These are phyloP conservation scores for Ephestia elutella DNA, from an alignment of 1,140 invertebrate species.

Conservation along the genomic window DNA sequence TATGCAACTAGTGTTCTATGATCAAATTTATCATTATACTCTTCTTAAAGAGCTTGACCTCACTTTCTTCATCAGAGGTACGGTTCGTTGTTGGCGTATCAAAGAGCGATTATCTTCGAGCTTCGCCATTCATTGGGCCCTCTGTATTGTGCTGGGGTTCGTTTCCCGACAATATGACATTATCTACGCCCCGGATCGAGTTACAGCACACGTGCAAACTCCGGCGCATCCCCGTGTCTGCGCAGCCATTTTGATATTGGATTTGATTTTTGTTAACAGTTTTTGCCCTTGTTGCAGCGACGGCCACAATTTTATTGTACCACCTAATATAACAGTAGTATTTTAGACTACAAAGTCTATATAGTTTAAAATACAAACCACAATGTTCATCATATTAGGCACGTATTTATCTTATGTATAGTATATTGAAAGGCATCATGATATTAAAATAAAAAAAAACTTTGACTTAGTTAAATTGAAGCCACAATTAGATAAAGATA, in stretches of 20 bases:
- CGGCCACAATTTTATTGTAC: no score
- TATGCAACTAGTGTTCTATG: slow-evolving; percentile 4
- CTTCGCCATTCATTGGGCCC: slow-evolving; percentile 5
- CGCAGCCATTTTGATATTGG: neutral
- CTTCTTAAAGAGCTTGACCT: neutral
- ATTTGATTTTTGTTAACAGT: neutral
- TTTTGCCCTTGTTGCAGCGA: no score
- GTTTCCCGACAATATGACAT: slow-evolving; percentile 4
- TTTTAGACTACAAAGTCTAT: no score
- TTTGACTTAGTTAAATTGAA: no score
- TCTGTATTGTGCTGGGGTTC: slow-evolving; percentile 8
- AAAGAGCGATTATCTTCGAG: slow-evolving; percentile 7
- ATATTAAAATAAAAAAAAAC: no score
- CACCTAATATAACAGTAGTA: no score
- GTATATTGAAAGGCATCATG: no score
- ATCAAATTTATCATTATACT: neutral
- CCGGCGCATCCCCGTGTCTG: slow-evolving; percentile 1
- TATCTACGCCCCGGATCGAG: slow-evolving; percentile 7
- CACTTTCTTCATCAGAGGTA: neutral
- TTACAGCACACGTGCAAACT: slow-evolving; percentile 11
- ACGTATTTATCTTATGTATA: no score
- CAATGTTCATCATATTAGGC: no score
- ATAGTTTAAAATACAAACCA: no score
- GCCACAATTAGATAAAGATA: no score
- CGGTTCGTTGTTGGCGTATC: slow-evolving; percentile 6